phyloP scores from a whole-genome alignment of 2,888 invertebrate genomes.

The Resseliella maxima region DNA sequence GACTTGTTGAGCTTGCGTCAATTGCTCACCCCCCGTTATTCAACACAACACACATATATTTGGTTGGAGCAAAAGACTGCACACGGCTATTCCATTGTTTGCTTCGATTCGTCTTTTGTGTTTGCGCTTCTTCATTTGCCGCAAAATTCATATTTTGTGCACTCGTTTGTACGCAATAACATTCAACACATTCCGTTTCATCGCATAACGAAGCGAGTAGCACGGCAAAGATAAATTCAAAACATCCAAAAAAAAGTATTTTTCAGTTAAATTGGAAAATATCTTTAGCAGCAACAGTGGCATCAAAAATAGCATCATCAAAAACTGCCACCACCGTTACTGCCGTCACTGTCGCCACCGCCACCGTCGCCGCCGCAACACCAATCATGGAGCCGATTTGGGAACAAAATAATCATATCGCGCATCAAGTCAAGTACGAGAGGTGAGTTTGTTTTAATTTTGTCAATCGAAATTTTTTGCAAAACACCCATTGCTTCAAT shows the following conservation, averaged over 20 bases:
- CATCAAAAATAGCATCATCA: no score
- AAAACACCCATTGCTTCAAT: no score
- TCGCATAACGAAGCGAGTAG: neutral
- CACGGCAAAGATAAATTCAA: neutral
- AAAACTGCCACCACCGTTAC: no score
- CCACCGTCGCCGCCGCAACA: neutral
- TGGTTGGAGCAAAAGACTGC: neutral
- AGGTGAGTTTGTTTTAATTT: constrained; percentile 63
- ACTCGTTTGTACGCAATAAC: neutral
- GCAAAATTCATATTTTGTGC: neutral
- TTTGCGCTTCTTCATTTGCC: neutral
- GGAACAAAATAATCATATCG: constrained; percentile 67
- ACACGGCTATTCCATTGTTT: neutral
- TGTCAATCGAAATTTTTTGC: neutral
- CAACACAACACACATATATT: neutral
- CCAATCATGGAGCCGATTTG: constrained; percentile 66
- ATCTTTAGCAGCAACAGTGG: neutral
- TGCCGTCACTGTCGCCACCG: no score
- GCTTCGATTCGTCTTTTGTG: constrained; percentile 5
- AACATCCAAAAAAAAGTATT: neutral
- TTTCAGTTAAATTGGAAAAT: neutral
- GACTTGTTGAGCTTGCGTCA: constrained; percentile 54
- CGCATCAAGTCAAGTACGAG: constrained; percentile 68
- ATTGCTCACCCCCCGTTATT: constrained; percentile 55
- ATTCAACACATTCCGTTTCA: constrained; percentile 50